Evolutionary conservation across 2,888 invertebrate genomes (phyloP).

Genomic region (Druceiella hillmani): DNA sequence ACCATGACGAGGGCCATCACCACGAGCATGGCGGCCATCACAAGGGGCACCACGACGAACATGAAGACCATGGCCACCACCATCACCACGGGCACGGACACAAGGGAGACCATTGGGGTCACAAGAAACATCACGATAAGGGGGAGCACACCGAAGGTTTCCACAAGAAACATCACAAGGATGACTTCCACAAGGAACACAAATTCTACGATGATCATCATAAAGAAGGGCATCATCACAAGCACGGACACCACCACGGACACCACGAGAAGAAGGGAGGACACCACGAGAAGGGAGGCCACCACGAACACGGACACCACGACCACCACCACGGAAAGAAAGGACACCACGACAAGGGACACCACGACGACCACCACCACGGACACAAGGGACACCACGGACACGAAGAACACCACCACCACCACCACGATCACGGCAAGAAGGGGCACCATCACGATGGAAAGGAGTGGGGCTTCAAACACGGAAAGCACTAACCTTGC

Average conservation of each 20-base stretch:
- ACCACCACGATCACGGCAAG: constrained; percentile 72
- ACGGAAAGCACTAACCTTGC: constrained; percentile 49
- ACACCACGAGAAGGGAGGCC: constrained; percentile 74
- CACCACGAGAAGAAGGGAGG: constrained; percentile 74
- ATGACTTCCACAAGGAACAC: constrained; percentile 81
- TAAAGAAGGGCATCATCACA: constrained; percentile 77
- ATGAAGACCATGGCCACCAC: constrained; percentile 69
- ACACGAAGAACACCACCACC: constrained; percentile 67
- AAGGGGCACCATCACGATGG: constrained; percentile 71
- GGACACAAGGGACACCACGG: constrained; percentile 75
- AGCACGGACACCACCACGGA: constrained; percentile 71
- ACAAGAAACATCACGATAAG: constrained; percentile 80
- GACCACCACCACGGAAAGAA: constrained; percentile 74
- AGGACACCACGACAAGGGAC: constrained; percentile 77
- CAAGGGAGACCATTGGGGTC: constrained; percentile 72
- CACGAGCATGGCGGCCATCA: constrained; percentile 74
- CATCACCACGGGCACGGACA: constrained; percentile 73
- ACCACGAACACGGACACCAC: constrained; percentile 71
- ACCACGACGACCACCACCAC: constrained; percentile 75
- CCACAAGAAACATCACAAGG: constrained; percentile 82
- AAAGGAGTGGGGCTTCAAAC: constrained; percentile 68
- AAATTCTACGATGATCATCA: constrained; percentile 86
- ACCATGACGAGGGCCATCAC: constrained; percentile 71
- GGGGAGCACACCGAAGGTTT: constrained; percentile 79
- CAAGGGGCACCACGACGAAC: constrained; percentile 72